Base-by-base conservation (phyloP, 1,140 invertebrate species). In the Papilio helenus region DNA sequence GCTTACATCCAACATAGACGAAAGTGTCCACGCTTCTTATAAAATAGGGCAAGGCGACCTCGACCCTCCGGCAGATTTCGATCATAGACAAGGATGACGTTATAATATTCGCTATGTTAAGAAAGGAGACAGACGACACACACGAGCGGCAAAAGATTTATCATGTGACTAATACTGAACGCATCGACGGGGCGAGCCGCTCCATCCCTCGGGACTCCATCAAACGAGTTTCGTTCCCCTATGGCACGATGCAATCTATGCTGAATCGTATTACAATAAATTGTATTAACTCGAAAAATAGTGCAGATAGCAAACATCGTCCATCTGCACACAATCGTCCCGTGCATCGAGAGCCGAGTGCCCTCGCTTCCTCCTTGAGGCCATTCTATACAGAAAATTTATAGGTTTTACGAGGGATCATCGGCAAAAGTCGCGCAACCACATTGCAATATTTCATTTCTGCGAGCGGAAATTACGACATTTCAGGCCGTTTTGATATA, bases 201-300 rank as follows among this genome's bases (percentile, higher is more conserved):
- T 83, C 85, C 80, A 82, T 93, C 93, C 93, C 93, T 74, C 81
- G 90, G 91, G 93, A 93, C 88, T 92, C 91, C 86, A 93, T 94
- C 93, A 94, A 94, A 94, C 92, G 93, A 94, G 92, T 93, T 93
- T 90, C 85, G 86, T 87, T 94, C 92, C 93, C 93, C 92, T 88
- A 90, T 87, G 87, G 86, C 87, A 88, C 91, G 91, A 93, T 93
- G 92, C 93, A 94, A 94, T 94, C 93, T 94, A 94, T 93, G 92
- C 92, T 94, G 93, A 94, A 94, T 94, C 92, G 92, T 94, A 94
- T 94, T 93, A 94, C 93, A 94, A 94, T 94, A 94, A 94, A 94
- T 94, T 94, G 92, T 92, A 93, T 94, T 94, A 94, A 94, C 91
- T 94, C 92, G 93, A 94, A 94, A 93, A 94, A 94, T 94, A 92